Evolutionary conservation across 1,140 invertebrate genomes (phyloP).

Genomic region (Sycobia sp.): DNA sequence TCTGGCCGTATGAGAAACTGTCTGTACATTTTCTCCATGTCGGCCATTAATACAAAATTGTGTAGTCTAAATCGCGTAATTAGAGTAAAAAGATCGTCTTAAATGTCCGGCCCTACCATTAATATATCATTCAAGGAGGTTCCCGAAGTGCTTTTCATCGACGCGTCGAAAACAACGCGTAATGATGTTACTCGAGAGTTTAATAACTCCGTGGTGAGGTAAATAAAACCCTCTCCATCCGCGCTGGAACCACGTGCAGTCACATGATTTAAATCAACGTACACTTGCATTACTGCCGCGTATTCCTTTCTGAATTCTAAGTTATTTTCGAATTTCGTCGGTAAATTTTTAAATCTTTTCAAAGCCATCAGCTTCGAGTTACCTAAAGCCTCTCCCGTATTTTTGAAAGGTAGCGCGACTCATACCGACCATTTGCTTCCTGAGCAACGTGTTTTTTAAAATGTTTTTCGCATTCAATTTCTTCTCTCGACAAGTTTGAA

Average conservation of each 20-base stretch:
- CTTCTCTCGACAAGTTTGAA: no score
- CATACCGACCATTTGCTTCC: conserved; percentile 3
- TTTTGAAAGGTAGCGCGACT: conserved; percentile 23
- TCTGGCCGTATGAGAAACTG: conserved; percentile 8
- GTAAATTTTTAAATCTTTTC: background rate
- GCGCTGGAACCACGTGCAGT: background rate
- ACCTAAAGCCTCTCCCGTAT: background rate
- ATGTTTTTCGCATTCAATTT: conserved; percentile 17
- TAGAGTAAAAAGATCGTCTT: no score
- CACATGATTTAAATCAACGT: conserved; percentile 50
- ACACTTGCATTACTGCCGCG: conserved; percentile 48
- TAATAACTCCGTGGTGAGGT: background rate
- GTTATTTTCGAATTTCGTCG: conserved; percentile 28
- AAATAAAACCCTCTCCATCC: background rate
- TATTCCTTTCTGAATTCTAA: conserved; percentile 41
- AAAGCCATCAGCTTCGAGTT: background rate
- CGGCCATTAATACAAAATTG: conserved; percentile 1
- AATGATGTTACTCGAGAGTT: background rate
- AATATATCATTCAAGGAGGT: background rate
- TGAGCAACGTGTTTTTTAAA: conserved; percentile 4
- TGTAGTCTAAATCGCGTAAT: conserved; percentile 5
- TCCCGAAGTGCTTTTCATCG: background rate
- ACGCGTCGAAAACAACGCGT: conserved; percentile 18
- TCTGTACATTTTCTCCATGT: conserved; percentile 28
- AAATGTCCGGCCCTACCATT: no score